A percentile compares a stretch with the other conserved stretches of the same genome.
phyloP scores from a whole-genome alignment of 2,113 vertebrate genomes.

The Puffinus mauretanicus region DNA sequence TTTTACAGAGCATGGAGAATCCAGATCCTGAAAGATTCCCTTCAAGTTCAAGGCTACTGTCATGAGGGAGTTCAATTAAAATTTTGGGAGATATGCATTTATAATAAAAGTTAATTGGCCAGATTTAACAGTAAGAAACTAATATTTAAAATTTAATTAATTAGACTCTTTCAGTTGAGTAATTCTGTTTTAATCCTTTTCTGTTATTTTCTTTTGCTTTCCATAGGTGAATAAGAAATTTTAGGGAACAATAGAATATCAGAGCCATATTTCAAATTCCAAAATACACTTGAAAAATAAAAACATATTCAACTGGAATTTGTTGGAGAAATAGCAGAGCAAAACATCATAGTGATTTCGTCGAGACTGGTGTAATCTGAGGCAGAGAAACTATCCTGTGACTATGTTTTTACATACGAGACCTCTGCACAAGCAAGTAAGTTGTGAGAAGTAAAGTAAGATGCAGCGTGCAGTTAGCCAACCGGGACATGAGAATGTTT shows the following conservation, averaged over 20 bases:
- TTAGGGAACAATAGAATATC: neutral
- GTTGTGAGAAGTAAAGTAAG: neutral
- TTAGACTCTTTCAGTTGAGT: neutral
- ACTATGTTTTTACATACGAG: neutral
- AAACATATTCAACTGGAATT: neutral
- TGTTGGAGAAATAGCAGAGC: neutral
- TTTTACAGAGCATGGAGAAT: neutral
- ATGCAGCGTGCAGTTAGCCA: neutral
- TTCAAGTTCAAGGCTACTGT: neutral
- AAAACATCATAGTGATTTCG: neutral
- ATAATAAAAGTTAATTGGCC: neutral
- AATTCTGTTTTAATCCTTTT: neutral
- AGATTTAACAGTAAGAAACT: neutral
- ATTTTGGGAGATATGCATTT: neutral
- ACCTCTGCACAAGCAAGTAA: rapidly evolving
- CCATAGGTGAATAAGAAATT: neutral
- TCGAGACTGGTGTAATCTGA: neutral
- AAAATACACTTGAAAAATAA: neutral
- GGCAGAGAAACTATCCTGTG: neutral
- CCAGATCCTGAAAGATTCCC: neutral
- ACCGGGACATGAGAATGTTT: neutral
- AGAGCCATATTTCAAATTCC: neutral
- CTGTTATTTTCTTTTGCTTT: neutral
- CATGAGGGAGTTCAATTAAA: neutral
- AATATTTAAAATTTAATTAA: neutral